phyloP scores from a whole-genome alignment of 2,888 invertebrate species.

The Heteropelma amictum region DNA sequence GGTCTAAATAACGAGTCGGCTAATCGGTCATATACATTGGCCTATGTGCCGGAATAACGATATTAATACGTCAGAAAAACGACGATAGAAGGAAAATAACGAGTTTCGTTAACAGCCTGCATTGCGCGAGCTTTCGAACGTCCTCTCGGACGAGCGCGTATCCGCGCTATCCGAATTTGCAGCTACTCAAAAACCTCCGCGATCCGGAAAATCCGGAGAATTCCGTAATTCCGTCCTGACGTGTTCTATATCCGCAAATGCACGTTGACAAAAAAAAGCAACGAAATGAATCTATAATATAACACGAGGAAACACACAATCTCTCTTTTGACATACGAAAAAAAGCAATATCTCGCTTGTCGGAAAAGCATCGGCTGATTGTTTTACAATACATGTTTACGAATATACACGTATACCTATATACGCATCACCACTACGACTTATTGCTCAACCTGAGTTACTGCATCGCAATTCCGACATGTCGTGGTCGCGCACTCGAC shows the following conservation, averaged over 20 bases:
- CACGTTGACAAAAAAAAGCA: background rate
- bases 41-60: too few relatives aligned
- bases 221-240: background rate
- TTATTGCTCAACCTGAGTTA: conserved; percentile 17
- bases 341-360: conserved; percentile 62
- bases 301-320: conserved; percentile 48
- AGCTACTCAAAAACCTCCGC: too few relatives aligned
- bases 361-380: conserved; percentile 17
- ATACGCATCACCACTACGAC: conserved; percentile 46
- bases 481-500: conserved; percentile 16
- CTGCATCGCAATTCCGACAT: conserved; percentile 20
- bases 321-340: conserved; percentile 30
- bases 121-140: too few relatives aligned
- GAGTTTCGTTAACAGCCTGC: too few relatives aligned
- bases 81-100: too few relatives aligned
- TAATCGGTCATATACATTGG: too few relatives aligned
- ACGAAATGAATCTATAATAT: conserved; percentile 40
- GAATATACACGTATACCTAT: background rate
- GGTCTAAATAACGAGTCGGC: too few relatives aligned
- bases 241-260: background rate
- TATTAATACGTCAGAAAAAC: too few relatives aligned
- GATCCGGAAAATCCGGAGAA: too few relatives aligned
- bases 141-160: too few relatives aligned
- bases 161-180: too few relatives aligned
- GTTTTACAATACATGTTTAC: background rate